These are phyloP conservation scores for Calcarius ornatus DNA, from an alignment of 2,113 vertebrate genomes.

Conservation along the genomic window DNA sequence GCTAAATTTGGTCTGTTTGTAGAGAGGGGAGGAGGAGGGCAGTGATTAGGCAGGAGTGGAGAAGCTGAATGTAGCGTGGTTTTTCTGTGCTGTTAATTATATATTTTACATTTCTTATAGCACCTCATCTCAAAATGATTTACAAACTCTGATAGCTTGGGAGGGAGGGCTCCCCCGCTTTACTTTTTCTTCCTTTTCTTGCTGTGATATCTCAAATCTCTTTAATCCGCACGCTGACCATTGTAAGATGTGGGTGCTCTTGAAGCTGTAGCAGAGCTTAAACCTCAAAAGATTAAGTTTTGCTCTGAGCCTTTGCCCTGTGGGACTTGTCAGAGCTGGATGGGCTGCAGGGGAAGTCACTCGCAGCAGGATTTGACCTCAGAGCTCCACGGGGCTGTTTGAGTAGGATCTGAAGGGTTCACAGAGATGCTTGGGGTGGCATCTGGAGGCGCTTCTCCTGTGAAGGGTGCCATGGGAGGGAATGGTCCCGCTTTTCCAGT, in stretches of 20 bases:
- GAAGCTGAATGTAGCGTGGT: not conserved
- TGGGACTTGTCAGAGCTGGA: not conserved
- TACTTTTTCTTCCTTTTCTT: not conserved
- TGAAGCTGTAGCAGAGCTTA: not conserved
- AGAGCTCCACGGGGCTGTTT: not conserved
- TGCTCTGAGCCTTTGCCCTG: not conserved
- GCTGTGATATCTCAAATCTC: not conserved
- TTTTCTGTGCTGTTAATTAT: slow-evolving; percentile 21
- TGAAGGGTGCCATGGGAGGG: not conserved
- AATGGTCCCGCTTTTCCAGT: not conserved
- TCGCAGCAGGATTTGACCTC: not conserved
- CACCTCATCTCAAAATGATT: slow-evolving; percentile 10
- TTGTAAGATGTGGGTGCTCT: not conserved
- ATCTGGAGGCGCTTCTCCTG: rapidly evolving
- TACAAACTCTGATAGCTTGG: slow-evolving; percentile 19
- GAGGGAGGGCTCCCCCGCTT: not conserved
- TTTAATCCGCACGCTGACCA: not conserved
- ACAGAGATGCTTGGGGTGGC: not conserved
- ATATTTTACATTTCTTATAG: slow-evolving; percentile 23
- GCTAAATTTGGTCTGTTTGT: slow-evolving; percentile 22
- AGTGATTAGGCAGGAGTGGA: slow-evolving; percentile 11
- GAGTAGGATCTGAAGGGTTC: not conserved
- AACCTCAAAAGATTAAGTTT: not conserved
- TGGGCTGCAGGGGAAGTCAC: not conserved
- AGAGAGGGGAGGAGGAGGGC: not conserved